phyloP scores from a whole-genome alignment of 2,888 invertebrate species.

The Lasioglossum pauxillum region DNA sequence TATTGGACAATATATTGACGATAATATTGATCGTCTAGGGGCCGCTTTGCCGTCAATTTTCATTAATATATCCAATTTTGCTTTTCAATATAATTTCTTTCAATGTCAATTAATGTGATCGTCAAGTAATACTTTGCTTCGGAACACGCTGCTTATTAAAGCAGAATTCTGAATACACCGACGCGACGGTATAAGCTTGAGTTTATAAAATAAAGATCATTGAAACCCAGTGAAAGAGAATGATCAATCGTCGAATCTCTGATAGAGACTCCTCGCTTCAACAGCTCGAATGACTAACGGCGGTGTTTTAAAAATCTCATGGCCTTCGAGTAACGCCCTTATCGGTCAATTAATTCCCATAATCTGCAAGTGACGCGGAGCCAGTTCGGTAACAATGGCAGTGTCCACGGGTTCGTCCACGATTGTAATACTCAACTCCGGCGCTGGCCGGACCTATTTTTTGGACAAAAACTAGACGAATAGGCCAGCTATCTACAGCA shows the following conservation, averaged over 20 bases:
- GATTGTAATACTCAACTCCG: conserved; percentile 70
- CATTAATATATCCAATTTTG: too few species aligned
- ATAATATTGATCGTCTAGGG: too few species aligned
- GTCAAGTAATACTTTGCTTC: too few species aligned
- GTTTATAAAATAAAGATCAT: neutral
- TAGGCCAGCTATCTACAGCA: conserved; percentile 79
- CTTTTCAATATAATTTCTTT: too few species aligned
- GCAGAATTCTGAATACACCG: too few species aligned
- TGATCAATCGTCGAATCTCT: conserved; percentile 3
- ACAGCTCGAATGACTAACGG: conserved; percentile 10
- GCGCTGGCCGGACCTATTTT: conserved; percentile 60
- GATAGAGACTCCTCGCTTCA: neutral
- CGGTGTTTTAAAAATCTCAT: conserved; percentile 53
- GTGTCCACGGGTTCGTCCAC: conserved; percentile 63
- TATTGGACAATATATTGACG: too few species aligned
- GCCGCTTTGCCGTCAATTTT: too few species aligned
- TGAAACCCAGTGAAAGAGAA: neutral
- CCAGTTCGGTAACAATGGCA: conserved; percentile 74
- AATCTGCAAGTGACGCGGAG: conserved; percentile 75
- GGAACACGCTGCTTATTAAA: too few species aligned
- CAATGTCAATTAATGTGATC: too few species aligned
- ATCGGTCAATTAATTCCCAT: conserved; percentile 74
- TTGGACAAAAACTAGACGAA: conserved; percentile 80
- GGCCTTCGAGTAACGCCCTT: conserved; percentile 49
- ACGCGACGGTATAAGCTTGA: too few species aligned